Evolutionary conservation across 2,797 vertebrate species (phyloP).

Genomic region (Coluber constrictor): DNA sequence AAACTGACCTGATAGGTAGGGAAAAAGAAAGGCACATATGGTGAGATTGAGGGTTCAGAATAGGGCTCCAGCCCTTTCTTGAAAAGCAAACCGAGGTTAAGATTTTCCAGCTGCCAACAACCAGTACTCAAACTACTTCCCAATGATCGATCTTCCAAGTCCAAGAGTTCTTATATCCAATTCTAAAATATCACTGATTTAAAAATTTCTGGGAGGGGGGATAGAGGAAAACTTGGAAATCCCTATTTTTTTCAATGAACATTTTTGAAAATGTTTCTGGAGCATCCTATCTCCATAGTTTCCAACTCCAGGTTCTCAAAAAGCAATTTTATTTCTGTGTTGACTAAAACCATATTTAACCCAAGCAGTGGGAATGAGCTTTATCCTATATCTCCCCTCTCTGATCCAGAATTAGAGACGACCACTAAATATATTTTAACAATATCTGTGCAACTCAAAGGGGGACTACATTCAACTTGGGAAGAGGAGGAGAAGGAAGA

Average conservation of each 20-base stretch:
- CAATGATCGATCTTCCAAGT: neutral
- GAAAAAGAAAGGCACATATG: neutral
- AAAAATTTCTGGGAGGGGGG: neutral
- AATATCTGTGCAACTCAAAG: neutral
- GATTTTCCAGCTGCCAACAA: neutral
- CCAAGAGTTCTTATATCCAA: neutral
- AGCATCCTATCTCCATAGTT: neutral
- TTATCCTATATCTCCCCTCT: neutral
- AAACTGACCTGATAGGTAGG: constrained; percentile 78
- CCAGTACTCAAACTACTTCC: neutral
- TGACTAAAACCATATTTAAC: neutral
- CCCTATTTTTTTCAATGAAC: neutral
- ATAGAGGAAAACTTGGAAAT: neutral
- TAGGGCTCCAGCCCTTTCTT: neutral
- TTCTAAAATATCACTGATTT: neutral
- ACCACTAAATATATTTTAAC: neutral
- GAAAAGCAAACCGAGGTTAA: neutral
- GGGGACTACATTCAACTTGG: neutral
- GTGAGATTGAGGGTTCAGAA: neutral
- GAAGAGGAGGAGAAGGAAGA: neutral
- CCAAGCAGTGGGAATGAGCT: neutral
- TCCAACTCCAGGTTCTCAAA: neutral
- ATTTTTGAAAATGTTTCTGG: neutral
- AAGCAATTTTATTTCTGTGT: neutral
- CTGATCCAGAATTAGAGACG: neutral